Evolutionary conservation across 2,797 vertebrate genomes (phyloP), one percentile per base, ranked within the genome.

Genomic region (Leuciscus waleckii): DNA sequence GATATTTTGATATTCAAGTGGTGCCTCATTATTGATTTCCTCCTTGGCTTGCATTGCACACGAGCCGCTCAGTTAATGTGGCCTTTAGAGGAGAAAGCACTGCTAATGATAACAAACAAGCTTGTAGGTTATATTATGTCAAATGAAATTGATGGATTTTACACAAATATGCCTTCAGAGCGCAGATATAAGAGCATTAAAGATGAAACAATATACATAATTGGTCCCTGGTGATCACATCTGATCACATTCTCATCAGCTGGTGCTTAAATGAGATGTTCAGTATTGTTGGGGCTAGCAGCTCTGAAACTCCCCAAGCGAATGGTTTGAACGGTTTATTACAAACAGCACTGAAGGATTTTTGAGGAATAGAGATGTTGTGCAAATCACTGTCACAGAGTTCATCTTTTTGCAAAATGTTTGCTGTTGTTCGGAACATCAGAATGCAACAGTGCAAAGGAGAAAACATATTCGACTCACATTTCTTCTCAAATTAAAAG

Each of bases 291-390:
- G 46, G 92, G 91, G 91, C 41, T 35, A 43, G 68, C 77, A 83
- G 81, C 75, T 37, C 29, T 93, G 93, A 93, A 92, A 92, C 90
- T 93, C 91, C 92, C 92, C 1, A 26, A 70, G 26, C 1, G 37
- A 84, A 32, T 26, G 17, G 3, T 74, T 61, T 69, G 74, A 68
- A 56, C 2, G 43, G 63, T 78, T 78, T 70, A 69, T 84, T 78
- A 32, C 5, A 78, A 69, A 54, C 37, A 51, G 65, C n/a, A 70
- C 51, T n/a, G 26, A 37, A 29, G 2, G 37, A 58, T 32, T 43
- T 58, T 61, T 51, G 29, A 51, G 41, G 19, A 65, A 67, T 39
- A n/a, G n/a, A 63, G 23, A 35, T n/a, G 14, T n/a, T 49, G 54
- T 35, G 56, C 26, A 17, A 32, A 65, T 65, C 61, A 65, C 61